Conservation (phyloP, 1,140 invertebrate species). For the Brachystomella parvula region DNA sequence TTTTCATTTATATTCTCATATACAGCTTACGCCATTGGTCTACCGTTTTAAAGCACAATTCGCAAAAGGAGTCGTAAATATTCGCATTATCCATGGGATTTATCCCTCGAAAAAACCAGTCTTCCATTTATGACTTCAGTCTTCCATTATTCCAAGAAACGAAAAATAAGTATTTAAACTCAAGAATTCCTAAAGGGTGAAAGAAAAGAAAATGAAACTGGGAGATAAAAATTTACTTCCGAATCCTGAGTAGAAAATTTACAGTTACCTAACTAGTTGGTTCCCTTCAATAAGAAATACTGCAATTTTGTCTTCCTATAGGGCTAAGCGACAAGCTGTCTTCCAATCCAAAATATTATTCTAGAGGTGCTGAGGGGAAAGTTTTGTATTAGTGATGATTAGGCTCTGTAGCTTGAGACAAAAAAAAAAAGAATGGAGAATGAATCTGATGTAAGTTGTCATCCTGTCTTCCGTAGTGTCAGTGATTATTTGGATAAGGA, state of each 20-base stretch:
- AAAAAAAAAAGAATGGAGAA: no score
- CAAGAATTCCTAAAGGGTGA: neutral
- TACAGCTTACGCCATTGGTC: conserved; percentile 61
- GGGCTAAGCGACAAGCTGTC: no score
- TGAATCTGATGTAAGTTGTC: no score
- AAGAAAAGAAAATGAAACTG: neutral
- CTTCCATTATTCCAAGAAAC: neutral
- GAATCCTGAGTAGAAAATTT: neutral
- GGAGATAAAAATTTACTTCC: neutral
- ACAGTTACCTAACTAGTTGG: neutral
- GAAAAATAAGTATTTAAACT: neutral
- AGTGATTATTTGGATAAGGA: no score
- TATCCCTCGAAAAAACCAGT: neutral
- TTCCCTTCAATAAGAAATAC: neutral
- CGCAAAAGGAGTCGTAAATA: conserved; percentile 3
- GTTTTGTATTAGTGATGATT: no score
- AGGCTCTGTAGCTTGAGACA: no score
- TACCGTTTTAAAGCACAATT: conserved; percentile 64
- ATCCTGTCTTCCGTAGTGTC: no score
- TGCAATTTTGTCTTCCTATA: neutral
- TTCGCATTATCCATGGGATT: neutral
- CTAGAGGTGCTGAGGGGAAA: no score
- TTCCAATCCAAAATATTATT: no score
- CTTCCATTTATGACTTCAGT: neutral
- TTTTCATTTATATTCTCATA: no score